Conservation (phyloP, 2,113 vertebrate genomes). For the Trematocara variabile region DNA sequence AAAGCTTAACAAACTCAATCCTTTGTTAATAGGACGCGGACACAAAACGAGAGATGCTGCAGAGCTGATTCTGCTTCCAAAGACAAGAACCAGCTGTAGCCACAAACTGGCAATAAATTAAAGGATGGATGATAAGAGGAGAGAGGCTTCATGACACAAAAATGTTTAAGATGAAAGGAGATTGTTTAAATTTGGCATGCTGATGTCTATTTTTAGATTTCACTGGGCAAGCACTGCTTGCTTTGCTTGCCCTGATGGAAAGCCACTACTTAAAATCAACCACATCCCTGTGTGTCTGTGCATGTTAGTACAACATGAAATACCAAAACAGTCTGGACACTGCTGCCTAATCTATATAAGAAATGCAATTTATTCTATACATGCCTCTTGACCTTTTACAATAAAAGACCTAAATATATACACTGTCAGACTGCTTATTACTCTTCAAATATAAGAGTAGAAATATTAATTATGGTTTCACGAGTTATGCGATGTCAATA, state of each 20-base stretch:
- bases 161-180: not conserved
- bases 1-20: not conserved
- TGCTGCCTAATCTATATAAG: not conserved
- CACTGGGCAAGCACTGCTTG: not conserved
- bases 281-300: not conserved
- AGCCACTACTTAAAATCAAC: not conserved
- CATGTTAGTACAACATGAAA: not conserved
- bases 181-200: not conserved
- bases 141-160: not conserved
- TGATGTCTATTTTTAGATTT: not conserved
- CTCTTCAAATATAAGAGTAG: not conserved
- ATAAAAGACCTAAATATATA: not conserved
- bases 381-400: not conserved
- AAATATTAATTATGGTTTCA: not conserved
- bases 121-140: not conserved
- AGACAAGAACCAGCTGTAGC: not conserved
- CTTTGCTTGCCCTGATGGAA: not conserved
- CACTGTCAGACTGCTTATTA: not conserved
- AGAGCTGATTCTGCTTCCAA: not conserved
- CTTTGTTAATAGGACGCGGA: not conserved
- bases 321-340: not conserved
- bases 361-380: not conserved
- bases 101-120: not conserved
- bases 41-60: not conserved
- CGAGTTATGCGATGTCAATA: not conserved